A percentile compares a stretch with the other conserved stretches of the same genome.
Evolutionary conservation across 2,888 invertebrate species (phyloP).

Genomic region (Drosophila fungiperda): DNA sequence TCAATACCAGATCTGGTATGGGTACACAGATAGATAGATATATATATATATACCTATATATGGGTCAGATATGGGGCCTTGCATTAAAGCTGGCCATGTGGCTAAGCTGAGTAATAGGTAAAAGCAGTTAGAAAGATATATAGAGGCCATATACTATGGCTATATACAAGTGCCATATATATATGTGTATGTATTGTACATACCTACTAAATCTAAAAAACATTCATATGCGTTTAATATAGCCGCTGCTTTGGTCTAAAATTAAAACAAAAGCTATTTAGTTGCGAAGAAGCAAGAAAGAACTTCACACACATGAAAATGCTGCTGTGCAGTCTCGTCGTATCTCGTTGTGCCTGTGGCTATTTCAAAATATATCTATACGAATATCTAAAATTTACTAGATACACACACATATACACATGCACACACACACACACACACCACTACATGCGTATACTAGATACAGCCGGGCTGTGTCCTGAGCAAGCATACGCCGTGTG

Average conservation of each 20-base stretch:
- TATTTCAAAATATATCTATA: constrained; percentile 61
- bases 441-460: constrained; percentile 8
- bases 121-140: constrained; percentile 25
- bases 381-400: constrained; percentile 72
- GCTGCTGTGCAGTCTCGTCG: constrained; percentile 35
- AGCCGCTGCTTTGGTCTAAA: constrained; percentile 79
- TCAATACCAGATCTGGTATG: constrained; percentile 22
- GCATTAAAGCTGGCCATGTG: constrained; percentile 30
- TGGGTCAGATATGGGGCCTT: constrained; percentile 52
- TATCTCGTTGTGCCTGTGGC: constrained; percentile 43
- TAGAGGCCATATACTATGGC: constrained; percentile 25
- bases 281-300: constrained; percentile 78
- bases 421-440: constrained; percentile 10
- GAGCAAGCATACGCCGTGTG: constrained; percentile 78
- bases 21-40: not conserved
- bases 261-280: constrained; percentile 83
- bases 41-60: constrained; percentile 10
- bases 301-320: constrained; percentile 77
- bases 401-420: constrained; percentile 39
- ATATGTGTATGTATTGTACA: constrained; percentile 20
- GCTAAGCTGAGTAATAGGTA: constrained; percentile 24
- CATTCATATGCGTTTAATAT: constrained; percentile 82
- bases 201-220: constrained; percentile 75
- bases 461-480: constrained; percentile 59
- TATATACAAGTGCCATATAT: constrained; percentile 25